These are phyloP conservation scores for Tetraneura akinire DNA, from an alignment of 1,140 invertebrate species.

Conservation along the genomic window DNA sequence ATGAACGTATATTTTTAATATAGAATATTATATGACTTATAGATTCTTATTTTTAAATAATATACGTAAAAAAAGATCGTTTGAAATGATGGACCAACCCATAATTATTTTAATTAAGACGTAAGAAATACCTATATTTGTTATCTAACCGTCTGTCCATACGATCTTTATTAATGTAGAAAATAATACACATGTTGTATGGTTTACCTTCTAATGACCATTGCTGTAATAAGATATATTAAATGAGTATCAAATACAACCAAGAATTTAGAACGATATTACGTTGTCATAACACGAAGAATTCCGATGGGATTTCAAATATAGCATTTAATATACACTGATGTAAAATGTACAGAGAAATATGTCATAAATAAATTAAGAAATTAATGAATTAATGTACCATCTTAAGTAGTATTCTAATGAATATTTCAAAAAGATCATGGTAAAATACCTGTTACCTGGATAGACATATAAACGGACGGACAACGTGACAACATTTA, in stretches of 20 bases:
- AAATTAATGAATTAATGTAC: too few relatives aligned
- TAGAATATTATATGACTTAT: neutral
- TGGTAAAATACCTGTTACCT: too few relatives aligned
- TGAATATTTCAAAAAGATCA: too few relatives aligned
- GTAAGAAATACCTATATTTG: neutral
- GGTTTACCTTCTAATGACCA: neutral
- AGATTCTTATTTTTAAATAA: neutral
- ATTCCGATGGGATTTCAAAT: neutral
- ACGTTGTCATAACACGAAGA: neutral
- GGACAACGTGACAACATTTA: too few relatives aligned
- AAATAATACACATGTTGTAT: neutral
- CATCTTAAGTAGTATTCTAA: too few relatives aligned
- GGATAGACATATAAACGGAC: too few relatives aligned
- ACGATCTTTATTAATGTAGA: neutral
- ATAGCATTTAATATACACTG: neutral
- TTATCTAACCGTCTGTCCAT: neutral
- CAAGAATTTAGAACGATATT: neutral
- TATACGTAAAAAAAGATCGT: neutral
- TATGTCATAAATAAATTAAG: too few relatives aligned
- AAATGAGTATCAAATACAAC: neutral
- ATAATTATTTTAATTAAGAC: conserved; percentile 14
- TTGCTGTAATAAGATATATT: neutral
- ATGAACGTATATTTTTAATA: too few relatives aligned
- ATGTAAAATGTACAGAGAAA: neutral
- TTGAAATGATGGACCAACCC: neutral